These are phyloP conservation scores for Fulica atra DNA, from an alignment of 2,113 vertebrate genomes.

Conservation along the genomic window DNA sequence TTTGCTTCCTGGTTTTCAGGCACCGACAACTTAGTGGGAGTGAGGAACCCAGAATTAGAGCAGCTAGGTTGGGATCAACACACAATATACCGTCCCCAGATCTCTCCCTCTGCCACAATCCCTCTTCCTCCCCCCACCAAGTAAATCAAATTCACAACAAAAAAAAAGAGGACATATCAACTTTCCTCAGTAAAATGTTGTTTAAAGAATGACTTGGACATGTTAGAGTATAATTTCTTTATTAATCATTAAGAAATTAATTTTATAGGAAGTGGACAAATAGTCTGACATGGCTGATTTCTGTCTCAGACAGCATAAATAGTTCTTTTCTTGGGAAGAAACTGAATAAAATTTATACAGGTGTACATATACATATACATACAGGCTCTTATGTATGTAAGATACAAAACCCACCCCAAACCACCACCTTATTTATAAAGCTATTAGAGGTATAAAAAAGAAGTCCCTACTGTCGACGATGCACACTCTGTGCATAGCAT, in stretches of 20 bases:
- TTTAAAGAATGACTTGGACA: neutral
- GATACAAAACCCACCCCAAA: neutral
- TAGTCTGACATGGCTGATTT: neutral
- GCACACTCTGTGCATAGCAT: neutral
- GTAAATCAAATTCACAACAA: neutral
- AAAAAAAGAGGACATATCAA: neutral
- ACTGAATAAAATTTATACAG: neutral
- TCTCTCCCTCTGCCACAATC: neutral
- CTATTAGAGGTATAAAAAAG: neutral
- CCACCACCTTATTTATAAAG: neutral
- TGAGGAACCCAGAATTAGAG: neutral
- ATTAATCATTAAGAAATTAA: neutral
- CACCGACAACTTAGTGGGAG: neutral
- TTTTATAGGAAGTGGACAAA: neutral
- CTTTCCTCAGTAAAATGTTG: neutral
- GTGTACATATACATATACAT: neutral
- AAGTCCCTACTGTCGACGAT: neutral
- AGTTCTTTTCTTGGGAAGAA: neutral
- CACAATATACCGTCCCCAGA: fast-evolving
- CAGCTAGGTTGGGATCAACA: neutral
- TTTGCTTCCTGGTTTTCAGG: neutral
- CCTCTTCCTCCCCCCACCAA: fast-evolving
- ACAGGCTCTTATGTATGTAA: neutral
- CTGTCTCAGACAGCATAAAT: neutral
- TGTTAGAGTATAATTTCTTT: neutral